phyloP scores from a whole-genome alignment of 2,113 vertebrate genomes.

The Neotoma lepida region DNA sequence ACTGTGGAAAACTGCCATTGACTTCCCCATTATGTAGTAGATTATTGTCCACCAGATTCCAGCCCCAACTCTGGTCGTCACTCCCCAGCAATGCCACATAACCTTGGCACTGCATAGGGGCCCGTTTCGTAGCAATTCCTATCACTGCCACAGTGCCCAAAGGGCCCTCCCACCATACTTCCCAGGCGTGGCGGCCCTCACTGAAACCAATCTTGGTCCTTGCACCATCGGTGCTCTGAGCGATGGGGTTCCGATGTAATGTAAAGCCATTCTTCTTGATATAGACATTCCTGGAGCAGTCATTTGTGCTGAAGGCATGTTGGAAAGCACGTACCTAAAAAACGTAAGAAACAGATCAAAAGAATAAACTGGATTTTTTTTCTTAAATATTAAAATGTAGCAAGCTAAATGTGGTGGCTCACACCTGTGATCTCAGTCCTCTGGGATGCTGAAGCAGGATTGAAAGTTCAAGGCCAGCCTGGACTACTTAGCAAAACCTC shows the following conservation, averaged over 20 bases:
- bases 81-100: slow-evolving; percentile 97
- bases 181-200: slow-evolving; percentile 98
- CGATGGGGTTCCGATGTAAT: slow-evolving; percentile 98
- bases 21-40: slow-evolving; percentile 98
- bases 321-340: slow-evolving; percentile 94
- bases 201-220: slow-evolving; percentile 98
- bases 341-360: slow-evolving; percentile 58
- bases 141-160: slow-evolving; percentile 98
- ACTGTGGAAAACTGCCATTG: slow-evolving; percentile 98
- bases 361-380: slow-evolving; percentile 6
- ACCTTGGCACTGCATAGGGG: slow-evolving; percentile 98
- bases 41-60: slow-evolving; percentile 99
- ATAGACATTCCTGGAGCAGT: slow-evolving; percentile 98
- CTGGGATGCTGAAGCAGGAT: background rate
- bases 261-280: slow-evolving; percentile 99
- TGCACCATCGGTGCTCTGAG: slow-evolving; percentile 98
- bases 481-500: background rate
- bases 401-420: background rate
- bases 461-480: background rate
- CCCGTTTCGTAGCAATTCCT: slow-evolving; percentile 96
- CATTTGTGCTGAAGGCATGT: slow-evolving; percentile 96
- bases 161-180: slow-evolving; percentile 99
- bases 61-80: slow-evolving; percentile 99
- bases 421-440: background rate
- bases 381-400: slow-evolving; percentile 46